Base-by-base conservation (phyloP, 2,113 vertebrate genomes). In the Theristicus caerulescens region DNA sequence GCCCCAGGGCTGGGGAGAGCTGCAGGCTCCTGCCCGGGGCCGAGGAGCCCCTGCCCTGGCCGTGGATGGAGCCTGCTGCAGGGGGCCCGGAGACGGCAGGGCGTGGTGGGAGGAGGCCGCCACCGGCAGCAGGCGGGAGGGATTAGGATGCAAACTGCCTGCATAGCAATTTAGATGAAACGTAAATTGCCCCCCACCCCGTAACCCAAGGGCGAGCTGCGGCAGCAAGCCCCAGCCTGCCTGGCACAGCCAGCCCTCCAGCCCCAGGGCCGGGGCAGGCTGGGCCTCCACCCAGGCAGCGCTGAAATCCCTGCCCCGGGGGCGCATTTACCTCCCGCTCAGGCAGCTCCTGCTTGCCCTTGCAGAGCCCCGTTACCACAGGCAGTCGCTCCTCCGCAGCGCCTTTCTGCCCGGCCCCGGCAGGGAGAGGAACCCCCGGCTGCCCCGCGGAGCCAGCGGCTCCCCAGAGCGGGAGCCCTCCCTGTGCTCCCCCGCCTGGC, bases 171-270 rank as follows among this genome's bases (percentile, higher is more conserved):
- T 36, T 38, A 40, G 25, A 20, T 62, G 76, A 80, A 32, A 59
- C 0, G 21, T 4, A 10, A 52, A 57, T 44, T 14, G 84, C 79
- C 85, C 69, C 74, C 82, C 85, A 10, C 36, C 79, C 13, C 6
- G 1, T 19, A 57, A 79, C 25, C 52, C 40, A 24, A 34, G 34
- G 82, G 84, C 7, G 10, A 62, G 67, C 49, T 26, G 55, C 8
- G 2, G 88, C 86, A 65, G 44, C 92, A 73, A 86, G 94, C 64
- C 88, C 38, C 47, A 17, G 71, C 96, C 88, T 86, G 96, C 88
- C 82, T 22, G 3, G 3, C 62, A 49, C n/a, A 72, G 54, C 47
- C 82, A 72, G 54, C 49, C 13, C 44, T 57, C 7, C 3, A 10
- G 58, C 54, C 54, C 46, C 86, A 5, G 26, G 81, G 58, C 76